phyloP scores from a whole-genome alignment of 2,797 vertebrate species.

The Eutrigla gurnardus region DNA sequence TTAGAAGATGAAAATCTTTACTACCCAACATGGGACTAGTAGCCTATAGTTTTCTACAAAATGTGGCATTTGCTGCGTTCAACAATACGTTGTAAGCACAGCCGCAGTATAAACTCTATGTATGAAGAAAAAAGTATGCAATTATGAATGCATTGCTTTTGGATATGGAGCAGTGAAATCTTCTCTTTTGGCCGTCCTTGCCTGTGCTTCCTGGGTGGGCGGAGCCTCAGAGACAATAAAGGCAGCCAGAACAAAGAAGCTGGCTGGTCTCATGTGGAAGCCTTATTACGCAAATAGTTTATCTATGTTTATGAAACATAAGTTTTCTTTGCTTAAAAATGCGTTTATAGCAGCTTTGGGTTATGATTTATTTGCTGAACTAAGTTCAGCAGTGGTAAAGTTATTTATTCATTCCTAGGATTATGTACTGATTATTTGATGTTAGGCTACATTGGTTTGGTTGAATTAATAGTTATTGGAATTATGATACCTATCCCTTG shows the following conservation, averaged over 20 bases:
- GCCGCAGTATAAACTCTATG: too few relatives aligned
- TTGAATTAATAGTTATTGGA: neutral
- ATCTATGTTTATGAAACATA: neutral
- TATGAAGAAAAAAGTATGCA: too few relatives aligned
- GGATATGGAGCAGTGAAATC: too few relatives aligned
- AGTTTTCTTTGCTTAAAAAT: neutral
- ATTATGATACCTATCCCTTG: neutral
- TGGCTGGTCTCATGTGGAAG: neutral
- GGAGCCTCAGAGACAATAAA: neutral
- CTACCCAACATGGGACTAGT: too few relatives aligned
- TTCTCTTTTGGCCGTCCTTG: neutral
- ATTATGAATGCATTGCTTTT: too few relatives aligned
- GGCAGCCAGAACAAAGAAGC: neutral
- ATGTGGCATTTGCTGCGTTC: too few relatives aligned
- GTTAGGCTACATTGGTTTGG: neutral
- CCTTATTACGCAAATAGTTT: neutral
- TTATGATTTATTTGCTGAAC: neutral
- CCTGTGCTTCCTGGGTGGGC: neutral
- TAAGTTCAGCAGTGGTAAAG: neutral
- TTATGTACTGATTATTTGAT: neutral
- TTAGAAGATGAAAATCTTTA: too few relatives aligned
- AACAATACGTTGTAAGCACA: too few relatives aligned
- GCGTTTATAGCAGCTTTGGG: neutral
- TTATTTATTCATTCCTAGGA: neutral
- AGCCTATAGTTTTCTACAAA: too few relatives aligned